Evolutionary conservation across 2,113 vertebrate genomes (phyloP), one percentile per base, ranked within the genome.

Genomic region (Poeciliopsis occidentalis): DNA sequence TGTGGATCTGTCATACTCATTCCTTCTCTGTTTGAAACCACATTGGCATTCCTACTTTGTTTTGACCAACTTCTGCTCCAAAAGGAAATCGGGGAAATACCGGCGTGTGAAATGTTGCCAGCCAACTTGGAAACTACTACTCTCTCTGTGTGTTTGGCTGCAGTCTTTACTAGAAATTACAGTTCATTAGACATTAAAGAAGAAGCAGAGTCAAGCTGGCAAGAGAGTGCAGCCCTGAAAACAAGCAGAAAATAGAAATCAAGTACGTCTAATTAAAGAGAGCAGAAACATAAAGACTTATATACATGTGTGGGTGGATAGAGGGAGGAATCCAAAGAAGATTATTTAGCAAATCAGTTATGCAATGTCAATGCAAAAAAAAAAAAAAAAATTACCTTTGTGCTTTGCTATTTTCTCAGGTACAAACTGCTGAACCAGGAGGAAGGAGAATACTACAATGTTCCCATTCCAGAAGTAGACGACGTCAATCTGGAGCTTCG

Each of bases 371-470:
- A 24, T 57, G 51, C 47, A 3, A 12, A 32, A 67, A 22, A 69
- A 69, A 57, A 19, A 3, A 12, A 34, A 67, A 22, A 57, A 69
- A 60, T 60, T 3, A 31, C 1, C 1, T 4, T 32, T 3, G 8
- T 8, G 1, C 31, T 13, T 17, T 60, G 61, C 24, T 51, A 27
- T 12, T 67, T 10, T 61, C 26, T 22, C 41, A 98, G 97, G 97
- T 99, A 97, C 92, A 99, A 99, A 78, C 51, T 99, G 91, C 94
- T 98, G 71, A 98, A 97, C 85, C 96, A 98, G 75, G 97, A 98
- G 72, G 97, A 99, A 85, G 97, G 97, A 0, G 97, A 99, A 88
- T 99, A 99, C 88, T 99, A 99, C 85, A 99, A 97, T 0, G 97
- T 98, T 2, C 97, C 97, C 72, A 99, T 99, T 79, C 96, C 97